Evolutionary conservation across 2,797 vertebrate species (phyloP).

Genomic region (Aselliscus stoliczkanus): DNA sequence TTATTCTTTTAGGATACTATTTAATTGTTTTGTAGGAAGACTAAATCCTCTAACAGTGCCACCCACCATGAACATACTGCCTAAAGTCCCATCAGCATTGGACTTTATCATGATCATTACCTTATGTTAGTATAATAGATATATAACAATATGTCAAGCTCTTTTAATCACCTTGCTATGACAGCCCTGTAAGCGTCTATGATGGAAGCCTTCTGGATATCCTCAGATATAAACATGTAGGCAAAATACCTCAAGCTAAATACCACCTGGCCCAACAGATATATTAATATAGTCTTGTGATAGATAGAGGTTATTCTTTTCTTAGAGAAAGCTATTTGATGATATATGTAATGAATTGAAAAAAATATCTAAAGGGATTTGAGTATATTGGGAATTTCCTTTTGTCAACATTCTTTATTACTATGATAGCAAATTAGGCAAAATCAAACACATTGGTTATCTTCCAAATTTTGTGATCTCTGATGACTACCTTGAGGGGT

Average conservation of each 20-base stretch:
- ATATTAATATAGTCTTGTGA: neutral
- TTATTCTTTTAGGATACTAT: neutral
- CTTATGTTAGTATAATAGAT: neutral
- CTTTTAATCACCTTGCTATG: neutral
- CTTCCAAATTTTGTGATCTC: slow-evolving; percentile 51
- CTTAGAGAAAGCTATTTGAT: neutral
- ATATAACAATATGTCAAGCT: neutral
- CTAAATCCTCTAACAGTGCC: neutral
- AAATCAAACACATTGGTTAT: slow-evolving; percentile 70
- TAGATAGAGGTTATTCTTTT: slow-evolving; percentile 16
- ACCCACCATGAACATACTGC: neutral
- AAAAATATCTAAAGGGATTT: neutral
- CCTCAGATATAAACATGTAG: neutral
- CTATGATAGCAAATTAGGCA: slow-evolving; percentile 64
- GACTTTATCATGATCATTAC: neutral
- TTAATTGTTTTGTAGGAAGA: slow-evolving; percentile 16
- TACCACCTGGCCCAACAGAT: neutral
- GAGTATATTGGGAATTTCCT: slow-evolving; percentile 35
- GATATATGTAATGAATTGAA: neutral
- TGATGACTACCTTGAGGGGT: slow-evolving; percentile 63
- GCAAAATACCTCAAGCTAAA: neutral
- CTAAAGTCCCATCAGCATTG: neutral
- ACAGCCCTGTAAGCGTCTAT: neutral
- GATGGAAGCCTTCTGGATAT: neutral
- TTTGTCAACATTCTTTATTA: slow-evolving; percentile 69